These are phyloP conservation scores for Thera britannica DNA, from an alignment of 2,888 invertebrate genomes.

Conservation along the genomic window DNA sequence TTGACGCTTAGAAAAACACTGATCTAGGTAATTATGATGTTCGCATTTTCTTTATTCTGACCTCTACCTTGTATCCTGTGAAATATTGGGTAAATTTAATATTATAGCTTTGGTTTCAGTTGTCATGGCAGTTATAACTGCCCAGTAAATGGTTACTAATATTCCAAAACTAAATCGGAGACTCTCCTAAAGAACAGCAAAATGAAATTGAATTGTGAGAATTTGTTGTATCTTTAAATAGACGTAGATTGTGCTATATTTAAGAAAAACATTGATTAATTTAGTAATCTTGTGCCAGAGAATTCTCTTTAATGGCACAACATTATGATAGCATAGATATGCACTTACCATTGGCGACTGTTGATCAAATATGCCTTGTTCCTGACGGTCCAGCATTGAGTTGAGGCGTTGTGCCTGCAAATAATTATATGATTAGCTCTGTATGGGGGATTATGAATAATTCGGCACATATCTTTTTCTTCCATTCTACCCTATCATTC, in stretches of 20 bases:
- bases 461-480: neutral
- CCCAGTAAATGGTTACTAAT: neutral
- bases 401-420: constrained; percentile 85
- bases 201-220: constrained; percentile 1
- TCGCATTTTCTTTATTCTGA: constrained; percentile 17
- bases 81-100: neutral
- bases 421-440: constrained; percentile 10
- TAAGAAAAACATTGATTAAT: constrained; percentile 14
- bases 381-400: constrained; percentile 89
- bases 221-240: neutral
- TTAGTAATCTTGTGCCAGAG: constrained; percentile 28
- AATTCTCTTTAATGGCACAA: constrained; percentile 29
- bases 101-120: constrained; percentile 12
- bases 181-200: constrained; percentile 6
- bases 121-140: constrained; percentile 4
- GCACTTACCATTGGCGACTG: constrained; percentile 80
- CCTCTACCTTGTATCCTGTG: constrained; percentile 12
- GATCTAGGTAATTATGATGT: constrained; percentile 17
- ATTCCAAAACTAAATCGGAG: constrained; percentile 10
- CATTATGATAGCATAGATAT: constrained; percentile 33
- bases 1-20: constrained; percentile 13
- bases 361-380: constrained; percentile 85
- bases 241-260: constrained; percentile 15
- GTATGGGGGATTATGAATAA: neutral
- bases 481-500: too few species aligned